Percentiles rank a stretch among this genome's conserved stretches.
phyloP scores from a whole-genome alignment of 2,113 vertebrate genomes.

The Jaculus jaculus region DNA sequence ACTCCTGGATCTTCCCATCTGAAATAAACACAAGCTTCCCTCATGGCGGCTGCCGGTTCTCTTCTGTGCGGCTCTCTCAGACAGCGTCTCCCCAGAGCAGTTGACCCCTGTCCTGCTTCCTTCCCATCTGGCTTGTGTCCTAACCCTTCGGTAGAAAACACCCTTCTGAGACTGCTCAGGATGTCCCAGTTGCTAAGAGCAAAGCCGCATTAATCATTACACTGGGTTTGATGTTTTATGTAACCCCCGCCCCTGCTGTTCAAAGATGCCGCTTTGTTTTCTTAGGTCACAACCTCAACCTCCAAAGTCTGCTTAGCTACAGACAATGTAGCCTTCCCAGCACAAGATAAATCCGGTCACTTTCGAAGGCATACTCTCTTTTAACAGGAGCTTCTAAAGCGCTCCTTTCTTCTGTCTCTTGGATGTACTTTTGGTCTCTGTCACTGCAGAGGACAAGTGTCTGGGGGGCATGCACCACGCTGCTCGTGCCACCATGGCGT shows the following conservation, averaged over 20 bases:
- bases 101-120: not conserved
- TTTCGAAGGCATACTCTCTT: not conserved
- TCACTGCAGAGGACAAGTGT: not conserved
- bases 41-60: not conserved
- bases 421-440: not conserved
- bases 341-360: not conserved
- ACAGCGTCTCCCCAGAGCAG: not conserved
- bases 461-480: not conserved
- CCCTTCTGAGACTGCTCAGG: not conserved
- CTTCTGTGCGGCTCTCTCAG: too few species aligned
- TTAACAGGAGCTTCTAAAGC: too few species aligned
- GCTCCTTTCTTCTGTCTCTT: not conserved
- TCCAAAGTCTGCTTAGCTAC: not conserved
- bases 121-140: not conserved
- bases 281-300: not conserved
- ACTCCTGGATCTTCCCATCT: not conserved
- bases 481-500: accelerated
- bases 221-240: not conserved
- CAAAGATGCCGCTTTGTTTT: not conserved
- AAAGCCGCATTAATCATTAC: not conserved
- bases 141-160: not conserved
- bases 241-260: not conserved
- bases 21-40: not conserved
- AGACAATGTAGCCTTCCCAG: not conserved
- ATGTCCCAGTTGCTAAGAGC: not conserved